Evolutionary conservation across 2,888 invertebrate genomes (phyloP).

Genomic region (Dione juno): DNA sequence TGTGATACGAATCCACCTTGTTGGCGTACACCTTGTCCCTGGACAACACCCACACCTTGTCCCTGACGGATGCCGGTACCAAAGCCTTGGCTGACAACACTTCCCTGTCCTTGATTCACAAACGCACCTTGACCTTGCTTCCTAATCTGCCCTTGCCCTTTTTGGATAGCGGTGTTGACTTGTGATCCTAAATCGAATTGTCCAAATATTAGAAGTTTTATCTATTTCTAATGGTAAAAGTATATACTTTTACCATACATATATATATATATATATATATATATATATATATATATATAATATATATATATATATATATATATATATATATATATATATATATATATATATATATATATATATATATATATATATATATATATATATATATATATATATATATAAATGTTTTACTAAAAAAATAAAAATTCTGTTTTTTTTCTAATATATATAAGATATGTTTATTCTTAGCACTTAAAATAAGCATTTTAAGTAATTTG

Average conservation of each 20-base stretch:
- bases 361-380: too few relatives aligned
- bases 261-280: too few relatives aligned
- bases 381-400: too few relatives aligned
- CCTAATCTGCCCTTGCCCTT: slow-evolving; percentile 41
- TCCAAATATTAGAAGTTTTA: slow-evolving; percentile 20
- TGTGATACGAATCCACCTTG: slow-evolving; percentile 26
- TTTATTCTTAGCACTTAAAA: neutral
- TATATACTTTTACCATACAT: too few relatives aligned
- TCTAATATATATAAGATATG: too few relatives aligned
- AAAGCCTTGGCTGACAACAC: slow-evolving; percentile 37
- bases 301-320: too few relatives aligned
- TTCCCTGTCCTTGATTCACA: slow-evolving; percentile 44
- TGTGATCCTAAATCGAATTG: slow-evolving; percentile 38
- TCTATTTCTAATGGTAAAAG: neutral
- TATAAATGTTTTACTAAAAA: too few relatives aligned
- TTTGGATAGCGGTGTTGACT: slow-evolving; percentile 37
- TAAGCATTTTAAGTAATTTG: slow-evolving; percentile 16
- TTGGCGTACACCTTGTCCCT: slow-evolving; percentile 25
- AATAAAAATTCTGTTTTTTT: too few relatives aligned
- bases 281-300: too few relatives aligned
- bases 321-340: too few relatives aligned
- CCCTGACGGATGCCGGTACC: slow-evolving; percentile 38
- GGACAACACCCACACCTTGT: slow-evolving; percentile 31
- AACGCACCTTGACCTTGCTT: slow-evolving; percentile 42
- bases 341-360: too few relatives aligned